phyloP scores from a whole-genome alignment of 2,113 vertebrate species.

The Promerops cafer region DNA sequence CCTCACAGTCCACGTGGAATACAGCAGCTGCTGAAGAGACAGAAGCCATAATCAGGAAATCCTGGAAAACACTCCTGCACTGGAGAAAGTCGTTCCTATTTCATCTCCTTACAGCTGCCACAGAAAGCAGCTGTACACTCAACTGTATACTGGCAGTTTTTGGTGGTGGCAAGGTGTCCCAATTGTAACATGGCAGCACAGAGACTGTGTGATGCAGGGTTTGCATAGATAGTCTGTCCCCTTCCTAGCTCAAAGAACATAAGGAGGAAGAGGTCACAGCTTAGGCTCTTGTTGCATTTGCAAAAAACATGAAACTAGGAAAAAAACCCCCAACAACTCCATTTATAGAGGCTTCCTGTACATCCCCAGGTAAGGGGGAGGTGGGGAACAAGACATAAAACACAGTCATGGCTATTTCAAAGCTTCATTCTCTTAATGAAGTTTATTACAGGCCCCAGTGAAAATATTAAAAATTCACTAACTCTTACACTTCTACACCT shows the following conservation, averaged over 20 bases:
- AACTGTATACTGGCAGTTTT: background rate
- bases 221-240: slow-evolving; percentile 47
- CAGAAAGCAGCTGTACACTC: background rate
- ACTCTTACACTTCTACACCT: background rate
- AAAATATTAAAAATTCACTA: slow-evolving; percentile 24
- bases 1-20: fast-evolving
- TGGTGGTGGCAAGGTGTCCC: background rate
- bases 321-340: background rate
- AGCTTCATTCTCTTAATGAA: slow-evolving; percentile 17
- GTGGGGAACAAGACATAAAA: background rate
- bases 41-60: background rate
- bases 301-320: background rate
- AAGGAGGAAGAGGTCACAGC: background rate
- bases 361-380: background rate
- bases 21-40: too few species aligned
- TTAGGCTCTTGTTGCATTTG: background rate
- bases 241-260: background rate
- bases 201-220: background rate
- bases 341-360: background rate
- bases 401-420: slow-evolving; percentile 29
- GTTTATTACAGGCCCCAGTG: background rate
- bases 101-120: background rate
- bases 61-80: background rate
- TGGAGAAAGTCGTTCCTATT: background rate
- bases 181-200: background rate